Base-by-base conservation (phyloP, 37 sponge, comb jelly and placozoan species). In the Hexactinellida sp. region DNA sequence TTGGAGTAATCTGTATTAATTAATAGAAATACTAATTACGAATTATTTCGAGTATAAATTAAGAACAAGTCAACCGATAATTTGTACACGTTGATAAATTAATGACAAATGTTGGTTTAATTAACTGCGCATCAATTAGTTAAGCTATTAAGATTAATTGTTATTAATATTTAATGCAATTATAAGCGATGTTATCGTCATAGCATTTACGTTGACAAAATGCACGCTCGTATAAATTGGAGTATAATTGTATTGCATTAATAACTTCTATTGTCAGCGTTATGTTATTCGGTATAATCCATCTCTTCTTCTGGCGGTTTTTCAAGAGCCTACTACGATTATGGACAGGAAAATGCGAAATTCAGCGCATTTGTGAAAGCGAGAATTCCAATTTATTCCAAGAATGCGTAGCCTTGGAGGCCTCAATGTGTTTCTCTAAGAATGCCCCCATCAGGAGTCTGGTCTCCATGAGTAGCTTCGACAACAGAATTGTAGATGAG, bases 321-420 rank as follows among this genome's bases (percentile, higher is more conserved):
- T 63, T 25, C 30, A 63, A 63, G 76, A 63, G 30, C 3, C 13
- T 63, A 63, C 21, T 63, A 5, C 25, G 76, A 25, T 32, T 10
- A 7, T 63, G 76, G 76, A 63, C 76, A 7, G 5, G 76, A 63
- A 63, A 63, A 63, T 63, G 76, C 34, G 76, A 63, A 28, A 63
- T 63, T 63, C 76, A 63, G 30, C 76, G 76, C 21, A 63, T 63
- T n/a, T 63, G 76, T 63, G 76, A 63, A n/a, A 63, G 13, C 34
- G 13, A 10, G 32, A 63, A 23, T 32, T 63, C 30, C 34, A 23
- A 63, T 63, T 3, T 63, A n/a, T 10, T 32, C 21, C 76, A 63
- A n/a, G 76, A n/a, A 25, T 63, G 76, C 34, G 76, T 63, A 28
- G 25, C 76, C 5, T 63, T 63, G 13, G 76, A 63, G 13, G 76